Evolutionary conservation across 2,113 vertebrate genomes (phyloP).

Genomic region (Micromys minutus): DNA sequence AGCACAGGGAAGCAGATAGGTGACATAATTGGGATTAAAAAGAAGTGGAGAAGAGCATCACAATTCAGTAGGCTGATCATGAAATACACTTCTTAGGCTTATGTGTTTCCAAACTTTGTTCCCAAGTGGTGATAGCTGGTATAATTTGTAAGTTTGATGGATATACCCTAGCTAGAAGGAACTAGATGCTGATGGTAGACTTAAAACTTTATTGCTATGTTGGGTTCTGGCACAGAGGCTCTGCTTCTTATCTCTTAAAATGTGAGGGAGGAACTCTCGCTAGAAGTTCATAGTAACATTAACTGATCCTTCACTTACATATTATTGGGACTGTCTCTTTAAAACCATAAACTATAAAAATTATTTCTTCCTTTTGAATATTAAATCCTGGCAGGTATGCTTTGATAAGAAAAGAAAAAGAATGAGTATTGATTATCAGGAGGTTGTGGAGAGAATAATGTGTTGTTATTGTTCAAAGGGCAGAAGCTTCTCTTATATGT

Average conservation of each 20-base stretch:
- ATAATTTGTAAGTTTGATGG: neutral
- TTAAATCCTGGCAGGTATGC: neutral
- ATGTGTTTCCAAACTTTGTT: neutral
- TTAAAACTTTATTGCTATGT: neutral
- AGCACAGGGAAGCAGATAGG: neutral
- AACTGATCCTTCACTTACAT: no score
- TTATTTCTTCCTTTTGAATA: neutral
- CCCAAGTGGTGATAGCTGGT: no score
- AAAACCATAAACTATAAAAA: neutral
- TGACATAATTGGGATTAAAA: neutral
- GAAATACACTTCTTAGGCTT: no score
- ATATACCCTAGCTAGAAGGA: neutral
- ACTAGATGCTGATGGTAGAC: no score
- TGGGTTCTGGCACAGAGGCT: neutral
- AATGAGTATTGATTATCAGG: neutral
- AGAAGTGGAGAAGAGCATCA: neutral
- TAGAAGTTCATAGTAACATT: no score
- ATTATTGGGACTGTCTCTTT: no score
- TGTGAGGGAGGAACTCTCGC: neutral
- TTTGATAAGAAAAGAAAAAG: neutral
- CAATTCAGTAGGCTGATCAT: neutral
- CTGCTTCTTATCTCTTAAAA: neutral
- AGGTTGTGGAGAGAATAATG: fast-evolving
- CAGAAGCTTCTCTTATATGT: neutral
- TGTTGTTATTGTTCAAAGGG: neutral